Evolutionary conservation across 2,113 vertebrate species (phyloP).

Genomic region (Psammodynastes pulverulentus): DNA sequence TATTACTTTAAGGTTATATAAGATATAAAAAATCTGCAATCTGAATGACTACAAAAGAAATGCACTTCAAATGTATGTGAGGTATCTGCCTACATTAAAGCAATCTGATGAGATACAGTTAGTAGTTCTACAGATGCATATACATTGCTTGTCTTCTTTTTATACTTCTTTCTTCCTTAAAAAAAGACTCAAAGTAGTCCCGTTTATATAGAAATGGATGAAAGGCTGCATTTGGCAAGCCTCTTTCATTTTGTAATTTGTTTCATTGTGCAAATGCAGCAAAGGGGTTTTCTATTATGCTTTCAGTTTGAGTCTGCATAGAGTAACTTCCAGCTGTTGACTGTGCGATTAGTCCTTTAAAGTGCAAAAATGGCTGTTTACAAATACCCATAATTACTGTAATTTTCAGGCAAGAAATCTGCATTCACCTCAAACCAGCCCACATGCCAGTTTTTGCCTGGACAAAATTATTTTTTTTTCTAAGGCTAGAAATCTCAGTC

Average conservation of each 20-base stretch:
- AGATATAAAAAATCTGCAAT: not conserved
- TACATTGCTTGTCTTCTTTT: constrained; percentile 45
- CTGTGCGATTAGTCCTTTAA: constrained; percentile 56
- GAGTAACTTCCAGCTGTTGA: constrained; percentile 61
- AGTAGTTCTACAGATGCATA: constrained; percentile 19
- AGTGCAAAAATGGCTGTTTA: constrained; percentile 59
- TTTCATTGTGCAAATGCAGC: constrained; percentile 57
- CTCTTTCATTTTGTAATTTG: constrained; percentile 49
- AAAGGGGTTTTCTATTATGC: constrained; percentile 67
- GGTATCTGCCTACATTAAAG: constrained; percentile 40
- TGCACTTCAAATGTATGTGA: constrained; percentile 13
- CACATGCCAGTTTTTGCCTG: constrained; percentile 52
- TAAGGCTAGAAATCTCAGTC: constrained; percentile 62
- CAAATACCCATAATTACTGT: constrained; percentile 65
- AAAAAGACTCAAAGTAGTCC: constrained; percentile 37
- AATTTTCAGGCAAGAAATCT: constrained; percentile 64
- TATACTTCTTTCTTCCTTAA: constrained; percentile 26
- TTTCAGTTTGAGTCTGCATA: constrained; percentile 59
- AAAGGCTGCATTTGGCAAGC: constrained; percentile 46
- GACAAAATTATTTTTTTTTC: constrained; percentile 60
- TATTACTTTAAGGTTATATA: constrained; percentile 3
- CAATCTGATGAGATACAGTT: not conserved
- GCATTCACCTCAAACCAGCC: constrained; percentile 51
- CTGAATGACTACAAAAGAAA: constrained; percentile 41
- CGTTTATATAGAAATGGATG: constrained; percentile 41